Evolutionary conservation across 2,113 vertebrate genomes (phyloP).

Genomic region (Paralichthys olivaceus): DNA sequence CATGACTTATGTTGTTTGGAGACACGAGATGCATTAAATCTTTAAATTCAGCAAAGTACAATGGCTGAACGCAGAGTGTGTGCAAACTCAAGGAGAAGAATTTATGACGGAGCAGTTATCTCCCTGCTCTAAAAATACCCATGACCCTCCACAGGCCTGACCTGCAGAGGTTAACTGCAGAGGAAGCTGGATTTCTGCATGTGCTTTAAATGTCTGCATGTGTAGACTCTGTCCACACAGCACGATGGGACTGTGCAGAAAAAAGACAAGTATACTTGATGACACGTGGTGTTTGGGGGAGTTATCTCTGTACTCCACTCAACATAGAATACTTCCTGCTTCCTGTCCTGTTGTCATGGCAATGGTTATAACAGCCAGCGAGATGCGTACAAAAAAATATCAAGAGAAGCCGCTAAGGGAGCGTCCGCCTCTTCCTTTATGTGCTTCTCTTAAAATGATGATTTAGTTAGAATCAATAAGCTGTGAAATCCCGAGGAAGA

Average conservation of each 20-base stretch:
- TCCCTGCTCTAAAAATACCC: slow-evolving; percentile 55
- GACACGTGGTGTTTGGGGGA: background rate
- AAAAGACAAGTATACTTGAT: background rate
- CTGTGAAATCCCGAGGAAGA: slow-evolving; percentile 11
- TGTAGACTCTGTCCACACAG: background rate
- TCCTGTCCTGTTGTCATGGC: slow-evolving; percentile 74
- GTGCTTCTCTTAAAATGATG: slow-evolving; percentile 43
- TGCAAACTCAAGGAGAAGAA: slow-evolving; percentile 19
- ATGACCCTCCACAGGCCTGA: slow-evolving; percentile 31
- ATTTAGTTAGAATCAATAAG: slow-evolving; percentile 23
- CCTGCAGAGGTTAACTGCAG: slow-evolving; percentile 29
- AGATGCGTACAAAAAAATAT: slow-evolving; percentile 32
- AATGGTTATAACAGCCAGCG: slow-evolving; percentile 35
- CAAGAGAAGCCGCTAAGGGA: slow-evolving; percentile 20
- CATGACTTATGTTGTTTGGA: background rate
- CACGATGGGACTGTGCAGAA: background rate
- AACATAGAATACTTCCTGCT: slow-evolving; percentile 70
- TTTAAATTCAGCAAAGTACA: background rate
- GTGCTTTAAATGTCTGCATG: background rate
- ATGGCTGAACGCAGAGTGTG: background rate
- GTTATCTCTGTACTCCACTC: slow-evolving; percentile 61
- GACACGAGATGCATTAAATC: background rate
- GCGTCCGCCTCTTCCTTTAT: slow-evolving; percentile 42
- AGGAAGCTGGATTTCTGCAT: slow-evolving; percentile 8
- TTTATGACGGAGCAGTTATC: slow-evolving; percentile 41